A percentile compares a stretch with the other conserved stretches of the same genome.
Conservation (phyloP, 1,140 invertebrate genomes). For the Aradophagus sp. region DNA sequence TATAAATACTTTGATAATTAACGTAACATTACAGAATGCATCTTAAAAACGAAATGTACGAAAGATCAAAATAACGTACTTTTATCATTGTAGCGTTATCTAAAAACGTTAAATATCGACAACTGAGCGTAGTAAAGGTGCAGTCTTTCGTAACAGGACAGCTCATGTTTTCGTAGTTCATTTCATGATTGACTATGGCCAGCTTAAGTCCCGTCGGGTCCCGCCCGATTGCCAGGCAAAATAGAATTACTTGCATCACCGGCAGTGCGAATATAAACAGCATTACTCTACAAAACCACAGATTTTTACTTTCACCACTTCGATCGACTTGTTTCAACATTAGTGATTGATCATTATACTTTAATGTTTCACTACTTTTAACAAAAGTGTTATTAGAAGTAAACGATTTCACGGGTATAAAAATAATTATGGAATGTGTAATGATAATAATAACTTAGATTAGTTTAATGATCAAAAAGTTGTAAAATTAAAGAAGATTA, state of each 20-base stretch:
- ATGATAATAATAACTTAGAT: too few species aligned
- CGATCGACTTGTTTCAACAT: conserved; percentile 5
- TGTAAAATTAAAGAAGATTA: too few species aligned
- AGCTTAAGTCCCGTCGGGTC: conserved; percentile 89
- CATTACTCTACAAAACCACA: conserved; percentile 81
- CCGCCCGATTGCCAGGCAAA: conserved; percentile 94
- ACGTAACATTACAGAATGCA: too few species aligned
- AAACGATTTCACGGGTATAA: too few species aligned
- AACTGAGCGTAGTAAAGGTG: conserved; percentile 82
- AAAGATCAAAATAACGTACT: conserved; percentile 66
- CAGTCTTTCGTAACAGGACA: conserved; percentile 77
- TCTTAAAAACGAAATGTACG: too few species aligned
- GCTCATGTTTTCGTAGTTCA: conserved; percentile 77
- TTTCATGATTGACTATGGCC: conserved; percentile 90
- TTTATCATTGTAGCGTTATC: conserved; percentile 79
- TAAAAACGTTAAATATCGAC: conserved; percentile 83
- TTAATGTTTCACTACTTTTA: too few species aligned
- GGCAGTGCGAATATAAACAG: conserved; percentile 94
- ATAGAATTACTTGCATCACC: conserved; percentile 94
- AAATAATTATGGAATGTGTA: too few species aligned
- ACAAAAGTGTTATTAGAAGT: too few species aligned
- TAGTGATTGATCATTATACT: too few species aligned
- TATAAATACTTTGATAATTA: too few species aligned
- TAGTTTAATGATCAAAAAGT: too few species aligned
- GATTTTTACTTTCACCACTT: conserved; percentile 42